A percentile compares a stretch with the other conserved stretches of the same genome.
Evolutionary conservation across 2,113 vertebrate species (phyloP).

Genomic region (Thamnophis sirtalis): DNA sequence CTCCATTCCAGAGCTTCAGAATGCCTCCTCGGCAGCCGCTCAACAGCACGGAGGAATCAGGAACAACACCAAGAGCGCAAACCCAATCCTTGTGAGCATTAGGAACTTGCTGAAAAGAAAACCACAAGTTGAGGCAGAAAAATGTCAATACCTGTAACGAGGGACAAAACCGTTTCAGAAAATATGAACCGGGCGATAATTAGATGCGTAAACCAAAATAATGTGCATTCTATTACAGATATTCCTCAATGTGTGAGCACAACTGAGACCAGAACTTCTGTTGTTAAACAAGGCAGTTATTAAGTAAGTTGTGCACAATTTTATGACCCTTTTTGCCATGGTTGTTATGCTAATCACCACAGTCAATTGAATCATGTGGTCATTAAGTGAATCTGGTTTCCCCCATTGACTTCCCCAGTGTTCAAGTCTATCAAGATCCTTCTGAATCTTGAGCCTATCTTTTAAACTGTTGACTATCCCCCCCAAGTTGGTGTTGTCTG

Average conservation of each 20-base stretch:
- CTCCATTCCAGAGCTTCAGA: conserved; percentile 87
- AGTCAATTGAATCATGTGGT: neutral
- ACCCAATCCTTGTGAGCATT: conserved; percentile 88
- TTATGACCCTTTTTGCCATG: neutral
- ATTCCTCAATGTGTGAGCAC: neutral
- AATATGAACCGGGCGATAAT: neutral
- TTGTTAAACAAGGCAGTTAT: neutral
- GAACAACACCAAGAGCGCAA: conserved; percentile 83
- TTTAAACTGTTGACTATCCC: neutral
- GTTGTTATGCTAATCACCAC: neutral
- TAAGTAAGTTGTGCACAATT: neutral
- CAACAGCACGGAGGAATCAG: conserved; percentile 75
- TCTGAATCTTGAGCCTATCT: neutral
- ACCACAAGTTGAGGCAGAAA: conserved; percentile 1
- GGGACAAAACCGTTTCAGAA: neutral
- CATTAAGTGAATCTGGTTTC: neutral
- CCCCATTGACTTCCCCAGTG: neutral
- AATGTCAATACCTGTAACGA: neutral
- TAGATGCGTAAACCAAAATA: neutral
- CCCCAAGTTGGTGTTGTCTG: neutral
- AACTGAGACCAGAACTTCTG: neutral
- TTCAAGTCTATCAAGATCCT: neutral
- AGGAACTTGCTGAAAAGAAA: conserved; percentile 79
- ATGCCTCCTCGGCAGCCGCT: conserved; percentile 88
- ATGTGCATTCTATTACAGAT: neutral